Conservation (phyloP, 2,888 invertebrate species). For the Drosophila maculinotata region DNA sequence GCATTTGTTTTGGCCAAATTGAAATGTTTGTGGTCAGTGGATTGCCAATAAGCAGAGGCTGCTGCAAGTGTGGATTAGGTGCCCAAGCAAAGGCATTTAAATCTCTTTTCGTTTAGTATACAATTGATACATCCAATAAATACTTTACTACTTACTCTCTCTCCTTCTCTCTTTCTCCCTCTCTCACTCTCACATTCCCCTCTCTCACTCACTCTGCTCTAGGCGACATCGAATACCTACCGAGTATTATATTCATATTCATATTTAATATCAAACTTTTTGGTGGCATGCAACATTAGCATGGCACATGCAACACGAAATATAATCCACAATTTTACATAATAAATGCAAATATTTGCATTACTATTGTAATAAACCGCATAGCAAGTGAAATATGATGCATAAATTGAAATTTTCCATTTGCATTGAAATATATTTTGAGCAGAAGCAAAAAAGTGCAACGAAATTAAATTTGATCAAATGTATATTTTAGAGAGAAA, state of each 20-base stretch:
- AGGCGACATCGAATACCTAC: too few relatives aligned
- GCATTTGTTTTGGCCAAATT: constrained; percentile 39
- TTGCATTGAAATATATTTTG: constrained; percentile 19
- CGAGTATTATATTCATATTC: background rate
- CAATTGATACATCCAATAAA: too few relatives aligned
- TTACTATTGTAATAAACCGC: constrained; percentile 8
- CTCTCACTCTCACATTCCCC: too few relatives aligned
- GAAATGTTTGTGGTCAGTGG: constrained; percentile 36
- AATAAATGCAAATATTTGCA: constrained; percentile 52
- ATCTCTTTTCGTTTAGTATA: too few relatives aligned
- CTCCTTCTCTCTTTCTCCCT: background rate
- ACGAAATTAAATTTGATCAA: constrained; percentile 23
- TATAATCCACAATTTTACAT: constrained; percentile 21
- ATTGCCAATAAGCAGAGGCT: constrained; percentile 14
- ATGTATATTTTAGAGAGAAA: constrained; percentile 12
- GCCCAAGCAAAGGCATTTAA: background rate
- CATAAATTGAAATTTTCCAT: constrained; percentile 34
- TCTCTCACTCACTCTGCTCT: background rate
- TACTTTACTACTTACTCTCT: too few relatives aligned
- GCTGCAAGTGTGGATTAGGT: constrained; percentile 7
- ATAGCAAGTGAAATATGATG: constrained; percentile 12
- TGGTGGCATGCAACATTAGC: constrained; percentile 11
- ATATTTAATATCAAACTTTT: background rate
- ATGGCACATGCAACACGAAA: constrained; percentile 8
- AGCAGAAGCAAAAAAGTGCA: background rate